These are phyloP conservation scores for Neoitamus cyanurus DNA, from an alignment of 2,888 invertebrate species.

Conservation along the genomic window DNA sequence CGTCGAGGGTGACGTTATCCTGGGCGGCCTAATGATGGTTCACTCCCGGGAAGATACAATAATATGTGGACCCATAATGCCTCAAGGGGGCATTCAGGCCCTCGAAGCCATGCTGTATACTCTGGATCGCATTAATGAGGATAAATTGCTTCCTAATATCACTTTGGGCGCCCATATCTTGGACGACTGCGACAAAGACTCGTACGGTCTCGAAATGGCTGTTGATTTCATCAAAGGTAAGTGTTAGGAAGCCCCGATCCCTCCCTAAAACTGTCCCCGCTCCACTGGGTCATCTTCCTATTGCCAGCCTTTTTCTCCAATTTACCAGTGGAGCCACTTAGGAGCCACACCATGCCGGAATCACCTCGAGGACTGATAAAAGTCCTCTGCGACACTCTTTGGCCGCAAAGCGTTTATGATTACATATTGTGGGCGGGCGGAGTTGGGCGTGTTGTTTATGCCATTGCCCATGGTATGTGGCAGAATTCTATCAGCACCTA, in stretches of 20 bases:
- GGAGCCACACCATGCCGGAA: not conserved
- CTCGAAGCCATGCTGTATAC: slow-evolving; percentile 91
- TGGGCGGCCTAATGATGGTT: slow-evolving; percentile 94
- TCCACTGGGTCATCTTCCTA: slow-evolving; percentile 12
- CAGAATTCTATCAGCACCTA: slow-evolving; percentile 18
- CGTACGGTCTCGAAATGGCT: slow-evolving; percentile 91
- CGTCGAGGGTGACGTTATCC: slow-evolving; percentile 84
- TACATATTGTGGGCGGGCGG: not conserved
- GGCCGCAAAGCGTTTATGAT: slow-evolving; percentile 29
- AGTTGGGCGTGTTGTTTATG: not conserved
- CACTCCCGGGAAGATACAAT: slow-evolving; percentile 84
- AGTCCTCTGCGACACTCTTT: not conserved
- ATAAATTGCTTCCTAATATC: slow-evolving; percentile 74
- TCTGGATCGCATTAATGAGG: slow-evolving; percentile 77
- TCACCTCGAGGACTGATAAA: slow-evolving; percentile 22
- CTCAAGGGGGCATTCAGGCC: slow-evolving; percentile 87
- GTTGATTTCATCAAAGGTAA: slow-evolving; percentile 93
- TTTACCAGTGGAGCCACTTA: slow-evolving; percentile 24
- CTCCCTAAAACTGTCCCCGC: not conserved
- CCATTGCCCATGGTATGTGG: not conserved
- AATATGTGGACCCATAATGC: slow-evolving; percentile 89
- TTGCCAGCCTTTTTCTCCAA: slow-evolving; percentile 25
- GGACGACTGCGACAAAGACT: slow-evolving; percentile 93
- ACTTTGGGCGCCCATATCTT: slow-evolving; percentile 85
- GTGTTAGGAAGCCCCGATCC: slow-evolving; percentile 54